These are phyloP conservation scores for Holothuria scabra DNA, from an alignment of 53 echinoderm and acorn worm genomes.

Conservation along the genomic window DNA sequence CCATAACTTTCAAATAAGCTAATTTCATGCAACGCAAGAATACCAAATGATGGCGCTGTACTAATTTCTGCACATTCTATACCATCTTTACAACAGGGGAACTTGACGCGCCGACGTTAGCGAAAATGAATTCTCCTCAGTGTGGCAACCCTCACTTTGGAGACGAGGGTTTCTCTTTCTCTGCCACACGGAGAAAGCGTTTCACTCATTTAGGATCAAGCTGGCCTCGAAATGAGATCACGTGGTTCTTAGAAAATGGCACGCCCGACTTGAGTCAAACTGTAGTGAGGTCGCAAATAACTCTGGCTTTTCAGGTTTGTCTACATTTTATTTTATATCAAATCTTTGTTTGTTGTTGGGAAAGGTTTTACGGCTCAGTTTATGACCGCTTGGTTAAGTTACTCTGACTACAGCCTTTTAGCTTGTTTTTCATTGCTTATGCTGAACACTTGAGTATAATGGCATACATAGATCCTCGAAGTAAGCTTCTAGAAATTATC, in stretches of 20 bases:
- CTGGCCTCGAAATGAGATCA: constrained; percentile 62
- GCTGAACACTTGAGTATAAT: no score
- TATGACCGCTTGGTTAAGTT: no score
- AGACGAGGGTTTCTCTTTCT: constrained; percentile 1
- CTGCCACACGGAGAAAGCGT: constrained; percentile 56
- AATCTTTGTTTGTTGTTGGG: no score
- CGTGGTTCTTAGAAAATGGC: constrained; percentile 54
- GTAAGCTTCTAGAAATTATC: no score
- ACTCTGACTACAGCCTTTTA: no score
- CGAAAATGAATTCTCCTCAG: constrained; percentile 67
- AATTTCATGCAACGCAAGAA: no score
- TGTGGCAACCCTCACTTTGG: constrained; percentile 83
- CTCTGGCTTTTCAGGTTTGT: constrained; percentile 58
- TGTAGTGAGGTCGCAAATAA: constrained; percentile 17
- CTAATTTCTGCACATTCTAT: no score
- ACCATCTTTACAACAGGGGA: constrained; percentile 45
- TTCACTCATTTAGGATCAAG: constrained; percentile 28
- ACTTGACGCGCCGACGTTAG: constrained; percentile 67
- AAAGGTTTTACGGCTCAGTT: no score
- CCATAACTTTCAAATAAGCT: no score
- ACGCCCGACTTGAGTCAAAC: constrained; percentile 47
- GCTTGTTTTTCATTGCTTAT: no score
- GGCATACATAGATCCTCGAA: no score
- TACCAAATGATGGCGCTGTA: no score
- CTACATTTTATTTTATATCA: neutral